Percentiles rank a stretch among this genome's conserved stretches.
Conservation (phyloP, 2,113 vertebrate genomes). For the Genyomyrus donnyi region DNA sequence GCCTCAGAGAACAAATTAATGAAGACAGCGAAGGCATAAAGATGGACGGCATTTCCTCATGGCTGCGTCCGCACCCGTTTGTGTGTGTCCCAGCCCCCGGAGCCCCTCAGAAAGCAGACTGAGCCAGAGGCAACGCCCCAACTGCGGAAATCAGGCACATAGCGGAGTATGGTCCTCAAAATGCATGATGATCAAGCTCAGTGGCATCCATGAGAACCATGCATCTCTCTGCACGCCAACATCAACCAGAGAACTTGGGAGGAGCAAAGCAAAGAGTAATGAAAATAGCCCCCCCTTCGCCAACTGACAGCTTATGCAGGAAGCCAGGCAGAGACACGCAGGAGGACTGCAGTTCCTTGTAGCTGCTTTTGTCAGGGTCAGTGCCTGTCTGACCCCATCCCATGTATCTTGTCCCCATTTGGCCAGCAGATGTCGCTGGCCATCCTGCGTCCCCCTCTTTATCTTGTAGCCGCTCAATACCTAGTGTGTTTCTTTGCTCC, state of each 20-base stretch:
- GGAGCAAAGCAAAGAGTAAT: background rate
- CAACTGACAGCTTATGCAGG: background rate
- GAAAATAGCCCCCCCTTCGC: background rate
- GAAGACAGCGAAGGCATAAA: constrained; percentile 23
- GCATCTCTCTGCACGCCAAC: background rate
- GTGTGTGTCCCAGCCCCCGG: constrained; percentile 6
- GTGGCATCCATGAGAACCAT: background rate
- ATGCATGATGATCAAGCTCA: constrained; percentile 1
- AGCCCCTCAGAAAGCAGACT: background rate
- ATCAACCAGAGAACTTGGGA: background rate
- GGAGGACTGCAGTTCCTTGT: background rate
- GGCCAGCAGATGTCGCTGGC: too few species aligned
- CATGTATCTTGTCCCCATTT: too few species aligned
- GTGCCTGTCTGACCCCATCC: too few species aligned
- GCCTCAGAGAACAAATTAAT: constrained; percentile 26
- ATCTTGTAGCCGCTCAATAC: too few species aligned
- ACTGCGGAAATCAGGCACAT: background rate
- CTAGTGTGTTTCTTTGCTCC: too few species aligned
- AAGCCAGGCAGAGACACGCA: background rate
- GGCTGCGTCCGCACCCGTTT: background rate
- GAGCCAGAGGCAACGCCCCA: accelerated
- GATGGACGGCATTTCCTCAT: constrained; percentile 10
- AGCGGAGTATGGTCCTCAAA: background rate
- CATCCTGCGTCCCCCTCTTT: too few species aligned
- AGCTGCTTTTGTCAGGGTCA: background rate